phyloP scores from a whole-genome alignment of 2,888 invertebrate species.

The Drosophila koepferae region DNA sequence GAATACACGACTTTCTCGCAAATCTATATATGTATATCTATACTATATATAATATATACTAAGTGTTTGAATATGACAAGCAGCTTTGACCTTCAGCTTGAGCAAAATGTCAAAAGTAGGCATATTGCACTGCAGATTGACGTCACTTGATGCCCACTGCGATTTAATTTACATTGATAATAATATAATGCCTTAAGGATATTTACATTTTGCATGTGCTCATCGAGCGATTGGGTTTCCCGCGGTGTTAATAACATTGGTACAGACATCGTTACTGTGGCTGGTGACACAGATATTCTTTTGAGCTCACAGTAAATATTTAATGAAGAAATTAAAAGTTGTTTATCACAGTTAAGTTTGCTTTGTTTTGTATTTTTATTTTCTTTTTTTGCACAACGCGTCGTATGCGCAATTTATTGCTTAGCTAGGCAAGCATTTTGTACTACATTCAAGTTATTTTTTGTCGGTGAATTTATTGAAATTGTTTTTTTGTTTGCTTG shows the following conservation, averaged over 20 bases:
- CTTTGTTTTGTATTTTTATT: slow-evolving; percentile 39
- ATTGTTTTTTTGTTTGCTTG: slow-evolving; percentile 7
- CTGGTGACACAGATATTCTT: slow-evolving; percentile 12
- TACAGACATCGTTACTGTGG: slow-evolving; percentile 73
- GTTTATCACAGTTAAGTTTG: slow-evolving; percentile 67
- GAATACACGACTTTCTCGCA: neutral
- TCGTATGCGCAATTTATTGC: slow-evolving; percentile 60
- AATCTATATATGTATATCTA: neutral
- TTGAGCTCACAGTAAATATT: slow-evolving; percentile 7
- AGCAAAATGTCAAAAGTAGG: slow-evolving; percentile 53
- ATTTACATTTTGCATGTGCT: slow-evolving; percentile 82
- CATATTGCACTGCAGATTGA: slow-evolving; percentile 18
- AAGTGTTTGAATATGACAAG: slow-evolving; percentile 16
- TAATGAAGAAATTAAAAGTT: slow-evolving; percentile 40
- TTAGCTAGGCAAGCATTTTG: slow-evolving; percentile 60
- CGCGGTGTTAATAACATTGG: slow-evolving; percentile 76
- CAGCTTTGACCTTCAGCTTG: slow-evolving; percentile 56
- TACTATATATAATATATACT: neutral
- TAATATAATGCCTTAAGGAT: slow-evolving; percentile 10
- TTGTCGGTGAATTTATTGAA: slow-evolving; percentile 2
- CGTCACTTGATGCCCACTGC: slow-evolving; percentile 14
- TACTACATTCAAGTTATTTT: slow-evolving; percentile 19
- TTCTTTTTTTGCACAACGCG: slow-evolving; percentile 50
- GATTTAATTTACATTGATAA: neutral
- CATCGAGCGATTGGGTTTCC: slow-evolving; percentile 74